phyloP scores from a whole-genome alignment of 2,113 vertebrate genomes.

The Cottus gobio region DNA sequence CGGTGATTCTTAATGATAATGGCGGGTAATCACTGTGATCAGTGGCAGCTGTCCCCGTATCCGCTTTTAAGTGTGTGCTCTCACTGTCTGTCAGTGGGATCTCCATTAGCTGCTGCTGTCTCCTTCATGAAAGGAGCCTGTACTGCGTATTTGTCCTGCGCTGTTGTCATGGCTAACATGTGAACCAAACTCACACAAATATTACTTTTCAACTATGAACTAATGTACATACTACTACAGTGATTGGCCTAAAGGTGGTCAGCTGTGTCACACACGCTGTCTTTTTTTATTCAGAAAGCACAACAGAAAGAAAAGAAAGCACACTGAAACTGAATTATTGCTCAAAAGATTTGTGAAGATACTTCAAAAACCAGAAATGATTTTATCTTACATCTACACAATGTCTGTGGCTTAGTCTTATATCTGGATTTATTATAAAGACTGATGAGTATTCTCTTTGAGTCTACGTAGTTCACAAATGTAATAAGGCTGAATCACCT shows the following conservation, averaged over 20 bases:
- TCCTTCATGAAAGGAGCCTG: constrained; percentile 6
- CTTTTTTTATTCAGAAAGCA: too few species aligned
- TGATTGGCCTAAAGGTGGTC: not conserved
- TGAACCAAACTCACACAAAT: not conserved
- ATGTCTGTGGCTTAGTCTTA: not conserved
- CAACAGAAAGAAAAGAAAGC: too few species aligned
- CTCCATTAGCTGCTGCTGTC: constrained; percentile 40
- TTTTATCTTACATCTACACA: not conserved
- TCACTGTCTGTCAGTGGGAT: constrained; percentile 32
- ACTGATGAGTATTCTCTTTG: not conserved
- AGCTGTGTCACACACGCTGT: not conserved
- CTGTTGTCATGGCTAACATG: constrained; percentile 9
- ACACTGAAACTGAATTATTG: too few species aligned
- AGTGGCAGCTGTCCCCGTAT: constrained; percentile 66
- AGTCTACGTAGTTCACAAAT: not conserved
- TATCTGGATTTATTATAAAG: not conserved
- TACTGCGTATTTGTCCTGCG: constrained; percentile 1
- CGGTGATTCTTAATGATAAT: constrained; percentile 67
- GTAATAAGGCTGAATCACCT: not conserved
- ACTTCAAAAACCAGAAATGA: not conserved
- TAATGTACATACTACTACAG: not conserved
- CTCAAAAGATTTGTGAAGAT: not conserved
- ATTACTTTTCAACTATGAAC: not conserved
- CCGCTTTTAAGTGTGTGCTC: constrained; percentile 50
- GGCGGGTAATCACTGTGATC: constrained; percentile 73